Conservation (phyloP, 2,113 vertebrate species). For the Etheostoma cragini region DNA sequence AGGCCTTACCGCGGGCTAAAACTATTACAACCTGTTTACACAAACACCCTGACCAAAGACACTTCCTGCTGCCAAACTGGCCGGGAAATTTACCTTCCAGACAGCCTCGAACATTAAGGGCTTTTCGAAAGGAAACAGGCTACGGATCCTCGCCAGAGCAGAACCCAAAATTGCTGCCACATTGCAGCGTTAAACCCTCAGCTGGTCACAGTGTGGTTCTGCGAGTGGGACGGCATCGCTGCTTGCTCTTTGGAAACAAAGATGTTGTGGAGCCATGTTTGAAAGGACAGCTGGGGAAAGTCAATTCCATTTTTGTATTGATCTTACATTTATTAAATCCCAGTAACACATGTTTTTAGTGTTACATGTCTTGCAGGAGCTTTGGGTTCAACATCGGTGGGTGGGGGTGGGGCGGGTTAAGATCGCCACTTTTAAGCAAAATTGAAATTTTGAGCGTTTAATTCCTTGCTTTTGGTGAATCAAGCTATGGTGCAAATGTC, state of each 20-base stretch:
- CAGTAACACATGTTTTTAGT: background rate
- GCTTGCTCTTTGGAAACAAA: background rate
- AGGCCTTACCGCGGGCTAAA: constrained; percentile 50
- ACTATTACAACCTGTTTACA: constrained; percentile 76
- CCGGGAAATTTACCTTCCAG: constrained; percentile 72
- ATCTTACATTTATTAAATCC: background rate
- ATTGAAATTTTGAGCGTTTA: no score
- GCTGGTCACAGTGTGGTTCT: constrained; percentile 5
- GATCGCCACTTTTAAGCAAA: no score
- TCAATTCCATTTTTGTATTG: background rate
- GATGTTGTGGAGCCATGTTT: background rate
- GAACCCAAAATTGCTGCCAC: constrained; percentile 77
- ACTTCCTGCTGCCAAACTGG: constrained; percentile 80
- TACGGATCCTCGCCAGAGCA: constrained; percentile 42
- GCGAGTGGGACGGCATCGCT: background rate
- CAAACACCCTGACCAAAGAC: constrained; percentile 72
- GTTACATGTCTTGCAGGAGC: background rate
- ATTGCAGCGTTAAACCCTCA: constrained; percentile 60
- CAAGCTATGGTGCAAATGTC: no score
- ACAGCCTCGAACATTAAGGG: constrained; percentile 57
- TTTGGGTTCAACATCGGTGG: no score
- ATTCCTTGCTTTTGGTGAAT: no score
- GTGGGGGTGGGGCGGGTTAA: no score
- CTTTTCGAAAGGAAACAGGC: constrained; percentile 64
- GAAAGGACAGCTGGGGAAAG: background rate